Conservation (phyloP, 1,140 invertebrate species). For the Episyrphus balteatus region DNA sequence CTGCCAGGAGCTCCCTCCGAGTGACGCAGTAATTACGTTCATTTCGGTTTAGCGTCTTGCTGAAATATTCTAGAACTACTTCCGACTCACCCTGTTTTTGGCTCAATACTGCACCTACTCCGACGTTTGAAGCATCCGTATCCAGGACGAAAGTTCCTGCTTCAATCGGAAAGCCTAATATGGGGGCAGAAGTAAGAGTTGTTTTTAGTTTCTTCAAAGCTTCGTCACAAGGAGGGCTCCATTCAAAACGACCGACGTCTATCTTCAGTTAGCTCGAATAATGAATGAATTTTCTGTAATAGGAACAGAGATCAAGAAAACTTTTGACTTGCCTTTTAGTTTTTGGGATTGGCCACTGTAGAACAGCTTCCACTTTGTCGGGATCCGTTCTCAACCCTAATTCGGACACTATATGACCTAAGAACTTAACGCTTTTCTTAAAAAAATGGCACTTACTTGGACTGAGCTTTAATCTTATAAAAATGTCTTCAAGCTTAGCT, state of each 20-base stretch:
- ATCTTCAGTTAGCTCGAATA: neutral
- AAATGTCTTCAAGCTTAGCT: too few relatives aligned
- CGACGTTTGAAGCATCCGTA: constrained; percentile 15
- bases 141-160: constrained; percentile 12
- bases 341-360: neutral
- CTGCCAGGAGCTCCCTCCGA: constrained; percentile 15
- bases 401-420: constrained; percentile 1
- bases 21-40: constrained; percentile 20
- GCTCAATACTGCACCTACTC: constrained; percentile 11
- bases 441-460: too few relatives aligned
- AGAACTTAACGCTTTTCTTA: neutral
- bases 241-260: neutral
- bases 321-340: constrained; percentile 3
- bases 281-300: constrained; percentile 2
- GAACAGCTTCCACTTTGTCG: neutral
- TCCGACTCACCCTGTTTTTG: constrained; percentile 14
- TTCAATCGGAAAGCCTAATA: neutral
- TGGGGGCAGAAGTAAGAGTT: neutral
- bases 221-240: neutral
- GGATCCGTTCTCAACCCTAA: neutral
- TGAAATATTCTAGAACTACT: constrained; percentile 19
- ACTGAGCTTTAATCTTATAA: too few relatives aligned
- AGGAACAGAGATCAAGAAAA: constrained; percentile 1
- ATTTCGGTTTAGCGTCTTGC: constrained; percentile 26
- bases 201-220: neutral